Conservation (phyloP, 2,113 vertebrate genomes). For the Pomatorhinus ruficollis region DNA sequence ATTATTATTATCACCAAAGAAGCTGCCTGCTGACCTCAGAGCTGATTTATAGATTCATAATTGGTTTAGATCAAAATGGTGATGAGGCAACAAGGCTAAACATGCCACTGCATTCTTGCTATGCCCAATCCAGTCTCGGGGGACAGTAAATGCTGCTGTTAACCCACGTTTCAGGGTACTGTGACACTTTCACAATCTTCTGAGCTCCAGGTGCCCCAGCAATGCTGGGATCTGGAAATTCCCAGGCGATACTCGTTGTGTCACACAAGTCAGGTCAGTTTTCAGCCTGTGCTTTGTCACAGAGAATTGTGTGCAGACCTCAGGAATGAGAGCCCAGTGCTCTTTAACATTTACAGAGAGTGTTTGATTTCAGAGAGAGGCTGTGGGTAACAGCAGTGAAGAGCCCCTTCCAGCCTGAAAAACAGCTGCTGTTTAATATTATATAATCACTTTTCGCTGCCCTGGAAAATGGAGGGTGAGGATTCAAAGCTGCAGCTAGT, state of each 20-base stretch:
- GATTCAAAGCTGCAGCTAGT: neutral
- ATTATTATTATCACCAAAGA: slow-evolving; percentile 41
- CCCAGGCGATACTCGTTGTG: neutral
- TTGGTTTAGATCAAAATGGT: neutral
- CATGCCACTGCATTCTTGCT: neutral
- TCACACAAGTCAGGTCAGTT: neutral
- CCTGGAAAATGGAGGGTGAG: neutral
- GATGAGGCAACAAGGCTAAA: neutral
- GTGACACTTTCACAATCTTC: neutral
- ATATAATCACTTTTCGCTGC: neutral
- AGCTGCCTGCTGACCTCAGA: neutral
- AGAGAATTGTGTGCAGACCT: neutral
- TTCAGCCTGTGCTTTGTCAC: neutral
- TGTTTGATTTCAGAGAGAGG: slow-evolving; percentile 17
- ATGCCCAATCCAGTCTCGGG: neutral
- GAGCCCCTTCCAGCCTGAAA: neutral
- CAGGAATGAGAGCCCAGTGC: neutral
- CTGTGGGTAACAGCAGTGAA: neutral
- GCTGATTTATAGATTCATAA: slow-evolving; percentile 38
- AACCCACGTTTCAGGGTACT: neutral
- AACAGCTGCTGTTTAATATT: neutral
- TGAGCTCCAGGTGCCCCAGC: neutral
- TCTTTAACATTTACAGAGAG: neutral
- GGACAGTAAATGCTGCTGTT: neutral
- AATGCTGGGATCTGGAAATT: slow-evolving; percentile 11